phyloP scores from a whole-genome alignment of 2,888 invertebrate genomes.

The Gymnosoma rotundatum region DNA sequence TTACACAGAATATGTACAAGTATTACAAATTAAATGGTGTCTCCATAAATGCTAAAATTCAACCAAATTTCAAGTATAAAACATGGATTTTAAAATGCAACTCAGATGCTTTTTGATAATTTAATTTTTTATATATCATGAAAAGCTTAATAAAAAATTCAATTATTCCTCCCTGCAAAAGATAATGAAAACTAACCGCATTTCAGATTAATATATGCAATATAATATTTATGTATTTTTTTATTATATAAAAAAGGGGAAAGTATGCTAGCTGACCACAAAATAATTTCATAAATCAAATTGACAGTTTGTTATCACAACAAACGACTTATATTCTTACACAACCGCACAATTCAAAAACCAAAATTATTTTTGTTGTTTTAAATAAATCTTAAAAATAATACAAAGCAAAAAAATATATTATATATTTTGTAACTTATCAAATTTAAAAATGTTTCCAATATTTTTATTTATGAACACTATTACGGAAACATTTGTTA shows the following conservation, averaged over 20 bases:
- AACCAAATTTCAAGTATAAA: no score
- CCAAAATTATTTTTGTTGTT: not conserved
- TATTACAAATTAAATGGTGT: no score
- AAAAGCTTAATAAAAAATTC: no score
- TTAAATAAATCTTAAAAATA: constrained; percentile 6
- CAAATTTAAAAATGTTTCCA: constrained; percentile 50
- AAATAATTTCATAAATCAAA: constrained; percentile 40
- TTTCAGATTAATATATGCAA: not conserved
- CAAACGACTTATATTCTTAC: constrained; percentile 10
- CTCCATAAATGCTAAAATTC: no score
- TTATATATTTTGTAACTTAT: constrained; percentile 41
- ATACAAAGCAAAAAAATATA: not conserved
- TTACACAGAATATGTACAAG: no score
- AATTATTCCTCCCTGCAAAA: no score
- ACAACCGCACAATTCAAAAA: not conserved
- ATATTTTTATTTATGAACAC: constrained; percentile 54
- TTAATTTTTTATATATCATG: no score
- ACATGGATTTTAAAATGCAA: no score
- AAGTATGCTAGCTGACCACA: not conserved
- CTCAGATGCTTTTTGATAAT: no score
- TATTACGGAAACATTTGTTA: constrained; percentile 56
- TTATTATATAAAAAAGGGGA: not conserved
- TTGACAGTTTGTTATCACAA: constrained; percentile 48
- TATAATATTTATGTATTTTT: not conserved
- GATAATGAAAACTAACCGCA: no score